These are phyloP conservation scores for Daktulosphaira vitifoliae DNA, from an alignment of 1,140 invertebrate species.

Conservation along the genomic window DNA sequence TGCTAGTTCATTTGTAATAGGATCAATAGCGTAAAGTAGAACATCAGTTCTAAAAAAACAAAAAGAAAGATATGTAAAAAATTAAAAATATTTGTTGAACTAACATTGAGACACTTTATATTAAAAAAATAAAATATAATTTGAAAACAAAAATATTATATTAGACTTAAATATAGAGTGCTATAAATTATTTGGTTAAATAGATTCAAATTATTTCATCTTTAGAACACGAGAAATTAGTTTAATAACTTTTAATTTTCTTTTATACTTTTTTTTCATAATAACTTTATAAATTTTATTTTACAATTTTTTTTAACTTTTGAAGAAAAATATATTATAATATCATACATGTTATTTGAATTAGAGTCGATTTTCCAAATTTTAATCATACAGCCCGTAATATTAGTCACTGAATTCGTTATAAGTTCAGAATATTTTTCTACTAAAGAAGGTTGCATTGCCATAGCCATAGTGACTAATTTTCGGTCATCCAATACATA, in stretches of 20 bases:
- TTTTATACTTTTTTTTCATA: no score
- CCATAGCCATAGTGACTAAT: slow-evolving; percentile 67
- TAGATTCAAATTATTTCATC: no score
- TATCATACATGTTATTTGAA: slow-evolving; percentile 23
- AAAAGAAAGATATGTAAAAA: not conserved
- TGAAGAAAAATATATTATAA: no score
- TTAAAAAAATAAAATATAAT: not conserved
- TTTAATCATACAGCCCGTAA: slow-evolving; percentile 15
- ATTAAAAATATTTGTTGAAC: no score
- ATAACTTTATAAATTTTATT: no score
- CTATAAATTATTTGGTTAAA: no score
- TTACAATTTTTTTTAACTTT: no score
- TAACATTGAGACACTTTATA: no score
- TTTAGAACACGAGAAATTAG: no score
- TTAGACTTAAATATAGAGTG: no score
- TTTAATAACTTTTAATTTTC: no score
- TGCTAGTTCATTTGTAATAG: slow-evolving; percentile 65
- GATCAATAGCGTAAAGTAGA: slow-evolving; percentile 75
- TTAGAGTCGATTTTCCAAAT: slow-evolving; percentile 28
- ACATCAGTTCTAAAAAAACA: slow-evolving; percentile 62
- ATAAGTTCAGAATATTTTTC: slow-evolving; percentile 62
- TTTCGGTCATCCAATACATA: slow-evolving; percentile 72
- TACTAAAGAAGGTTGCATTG: slow-evolving; percentile 61
- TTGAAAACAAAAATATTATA: not conserved
- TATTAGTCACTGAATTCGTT: slow-evolving; percentile 47